Evolutionary conservation across 2,113 vertebrate species (phyloP).

Genomic region (Crotalus tigris): DNA sequence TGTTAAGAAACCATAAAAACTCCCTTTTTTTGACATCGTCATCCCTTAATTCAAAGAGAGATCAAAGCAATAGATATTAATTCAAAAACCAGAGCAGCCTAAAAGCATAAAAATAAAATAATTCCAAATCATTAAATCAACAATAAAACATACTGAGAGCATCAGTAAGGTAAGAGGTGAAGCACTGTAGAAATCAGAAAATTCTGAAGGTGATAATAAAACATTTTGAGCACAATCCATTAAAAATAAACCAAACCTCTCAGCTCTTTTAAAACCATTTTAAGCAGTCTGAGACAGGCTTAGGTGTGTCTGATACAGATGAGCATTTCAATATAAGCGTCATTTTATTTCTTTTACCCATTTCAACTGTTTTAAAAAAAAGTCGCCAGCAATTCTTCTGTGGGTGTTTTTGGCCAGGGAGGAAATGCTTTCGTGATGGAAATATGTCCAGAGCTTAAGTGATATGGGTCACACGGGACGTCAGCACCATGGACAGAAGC

Average conservation of each 20-base stretch:
- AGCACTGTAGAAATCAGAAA: background rate
- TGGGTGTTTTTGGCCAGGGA: background rate
- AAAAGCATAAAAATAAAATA: background rate
- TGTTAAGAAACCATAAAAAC: background rate
- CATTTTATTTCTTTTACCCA: background rate
- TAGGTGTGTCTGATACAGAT: background rate
- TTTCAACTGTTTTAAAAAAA: background rate
- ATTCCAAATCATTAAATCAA: background rate
- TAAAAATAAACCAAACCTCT: background rate
- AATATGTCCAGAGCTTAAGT: background rate
- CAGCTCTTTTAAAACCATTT: background rate
- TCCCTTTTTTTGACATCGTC: background rate
- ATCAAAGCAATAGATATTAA: background rate
- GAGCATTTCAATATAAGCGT: background rate
- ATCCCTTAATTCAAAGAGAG: background rate
- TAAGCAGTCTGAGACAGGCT: background rate
- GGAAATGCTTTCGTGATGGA: background rate
- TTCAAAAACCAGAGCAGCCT: background rate
- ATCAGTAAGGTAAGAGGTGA: background rate
- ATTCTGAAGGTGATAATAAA: background rate
- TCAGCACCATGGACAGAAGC: conserved; percentile 17
- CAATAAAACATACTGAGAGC: background rate
- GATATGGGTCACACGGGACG: background rate
- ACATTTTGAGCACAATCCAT: background rate
- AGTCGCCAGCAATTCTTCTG: background rate